Evolutionary conservation across 2,113 vertebrate genomes (phyloP).

Genomic region (Leptodactylus fuscus): DNA sequence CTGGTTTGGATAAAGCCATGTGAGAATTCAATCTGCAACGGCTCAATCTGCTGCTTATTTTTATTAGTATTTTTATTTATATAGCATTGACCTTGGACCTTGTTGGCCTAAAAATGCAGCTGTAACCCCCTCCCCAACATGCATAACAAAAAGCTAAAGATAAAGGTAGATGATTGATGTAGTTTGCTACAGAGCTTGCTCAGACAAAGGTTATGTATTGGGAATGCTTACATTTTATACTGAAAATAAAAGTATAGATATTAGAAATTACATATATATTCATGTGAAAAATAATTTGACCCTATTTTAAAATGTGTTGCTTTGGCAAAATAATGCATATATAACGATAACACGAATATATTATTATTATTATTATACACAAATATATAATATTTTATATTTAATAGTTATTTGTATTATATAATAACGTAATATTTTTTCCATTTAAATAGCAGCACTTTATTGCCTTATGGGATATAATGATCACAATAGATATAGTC

Average conservation of each 20-base stretch:
- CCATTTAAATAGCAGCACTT: no score
- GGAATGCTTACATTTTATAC: neutral
- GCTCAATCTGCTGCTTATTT: conserved; percentile 3
- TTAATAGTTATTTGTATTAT: no score
- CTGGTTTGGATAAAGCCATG: neutral
- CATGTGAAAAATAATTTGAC: no score
- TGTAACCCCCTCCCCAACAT: neutral
- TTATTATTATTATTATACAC: no score
- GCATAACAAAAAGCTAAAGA: conserved; percentile 4
- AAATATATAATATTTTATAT: no score
- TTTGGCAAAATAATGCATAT: no score
- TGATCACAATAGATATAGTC: neutral
- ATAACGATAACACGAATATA: no score
- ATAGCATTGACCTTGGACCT: conserved; percentile 12
- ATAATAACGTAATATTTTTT: no score
- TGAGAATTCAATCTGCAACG: neutral
- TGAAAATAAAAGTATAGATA: neutral
- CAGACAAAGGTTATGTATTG: neutral
- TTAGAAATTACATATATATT: neutral
- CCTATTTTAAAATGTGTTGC: no score
- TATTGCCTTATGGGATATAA: no score
- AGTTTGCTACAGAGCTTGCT: neutral
- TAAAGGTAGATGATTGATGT: conserved; percentile 6
- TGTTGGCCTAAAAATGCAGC: neutral
- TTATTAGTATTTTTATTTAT: conserved; percentile 13